phyloP scores from a whole-genome alignment of 2,797 vertebrate species.

The Lophius americanus region DNA sequence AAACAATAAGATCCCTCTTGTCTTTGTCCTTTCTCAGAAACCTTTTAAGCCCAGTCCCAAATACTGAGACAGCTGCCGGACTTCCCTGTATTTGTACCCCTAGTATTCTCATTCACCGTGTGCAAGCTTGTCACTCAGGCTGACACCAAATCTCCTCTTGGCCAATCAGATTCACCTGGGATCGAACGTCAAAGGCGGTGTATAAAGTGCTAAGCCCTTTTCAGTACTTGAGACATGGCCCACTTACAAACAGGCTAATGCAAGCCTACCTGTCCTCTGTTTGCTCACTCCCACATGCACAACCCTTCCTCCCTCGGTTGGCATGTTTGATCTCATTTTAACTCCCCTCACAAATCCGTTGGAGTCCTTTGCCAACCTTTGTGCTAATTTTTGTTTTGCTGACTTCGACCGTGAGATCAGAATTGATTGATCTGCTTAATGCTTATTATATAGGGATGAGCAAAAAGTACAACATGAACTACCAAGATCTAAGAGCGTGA shows the following conservation, averaged over 20 bases:
- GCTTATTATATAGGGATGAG: background rate
- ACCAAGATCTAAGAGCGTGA: background rate
- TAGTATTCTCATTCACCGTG: conserved; percentile 55
- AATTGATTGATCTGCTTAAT: conserved; percentile 25
- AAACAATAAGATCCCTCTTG: conserved; percentile 17
- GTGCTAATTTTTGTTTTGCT: conserved; percentile 42
- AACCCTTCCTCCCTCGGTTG: conserved; percentile 28
- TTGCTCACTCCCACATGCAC: conserved; percentile 48
- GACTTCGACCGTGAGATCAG: conserved; percentile 12
- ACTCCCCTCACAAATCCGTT: conserved; percentile 40
- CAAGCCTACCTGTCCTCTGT: conserved; percentile 45
- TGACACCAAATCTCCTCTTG: conserved; percentile 59
- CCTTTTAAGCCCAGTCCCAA: conserved; percentile 30
- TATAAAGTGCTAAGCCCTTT: conserved; percentile 50
- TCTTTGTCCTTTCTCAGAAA: conserved; percentile 23
- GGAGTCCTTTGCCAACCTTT: conserved; percentile 38
- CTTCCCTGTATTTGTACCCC: conserved; percentile 76
- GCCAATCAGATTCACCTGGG: conserved; percentile 67
- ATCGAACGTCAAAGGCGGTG: conserved; percentile 64
- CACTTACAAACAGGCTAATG: conserved; percentile 69
- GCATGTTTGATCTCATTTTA: conserved; percentile 45
- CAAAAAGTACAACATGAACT: conserved; percentile 1
- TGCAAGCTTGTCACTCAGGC: conserved; percentile 53
- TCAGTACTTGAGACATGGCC: conserved; percentile 64
- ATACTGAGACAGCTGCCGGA: conserved; percentile 28